Evolutionary conservation across 2,888 invertebrate genomes (phyloP).

Genomic region (Xiphydria camelus): DNA sequence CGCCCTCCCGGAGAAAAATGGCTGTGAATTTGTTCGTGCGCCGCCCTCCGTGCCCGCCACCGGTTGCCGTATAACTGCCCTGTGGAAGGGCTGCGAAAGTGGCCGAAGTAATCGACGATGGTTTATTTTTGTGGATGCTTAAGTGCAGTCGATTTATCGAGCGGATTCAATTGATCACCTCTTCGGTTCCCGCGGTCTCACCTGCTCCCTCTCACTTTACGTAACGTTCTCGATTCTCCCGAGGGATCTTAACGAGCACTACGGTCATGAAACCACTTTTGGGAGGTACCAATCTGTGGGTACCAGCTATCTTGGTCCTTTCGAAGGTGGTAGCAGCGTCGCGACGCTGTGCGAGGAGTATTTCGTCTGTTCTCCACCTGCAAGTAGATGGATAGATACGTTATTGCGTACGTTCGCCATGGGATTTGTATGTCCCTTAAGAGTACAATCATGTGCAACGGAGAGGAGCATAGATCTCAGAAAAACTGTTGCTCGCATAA

Average conservation of each 20-base stretch:
- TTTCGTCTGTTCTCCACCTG: constrained; percentile 8
- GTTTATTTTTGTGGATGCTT: constrained; percentile 43
- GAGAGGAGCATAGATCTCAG: too few relatives aligned
- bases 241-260: too few relatives aligned
- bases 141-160: constrained; percentile 42
- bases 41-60: too few relatives aligned
- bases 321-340: constrained; percentile 27
- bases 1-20: constrained; percentile 46
- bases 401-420: too few relatives aligned
- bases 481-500: too few relatives aligned
- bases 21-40: constrained; percentile 42
- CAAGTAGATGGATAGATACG: neutral
- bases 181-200: too few relatives aligned
- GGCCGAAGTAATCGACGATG: constrained; percentile 30
- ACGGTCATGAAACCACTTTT: constrained; percentile 4
- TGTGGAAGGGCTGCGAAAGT: constrained; percentile 4
- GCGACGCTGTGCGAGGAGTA: too few relatives aligned
- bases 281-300: constrained; percentile 13
- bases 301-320: constrained; percentile 36
- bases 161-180: constrained; percentile 37
- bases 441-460: too few relatives aligned
- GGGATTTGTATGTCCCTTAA: too few relatives aligned
- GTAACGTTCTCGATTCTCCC: too few relatives aligned
- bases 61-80: constrained; percentile 1
- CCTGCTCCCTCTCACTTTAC: constrained; percentile 15